phyloP scores from a whole-genome alignment of 2,797 vertebrate species.

The Scolopax rusticola region DNA sequence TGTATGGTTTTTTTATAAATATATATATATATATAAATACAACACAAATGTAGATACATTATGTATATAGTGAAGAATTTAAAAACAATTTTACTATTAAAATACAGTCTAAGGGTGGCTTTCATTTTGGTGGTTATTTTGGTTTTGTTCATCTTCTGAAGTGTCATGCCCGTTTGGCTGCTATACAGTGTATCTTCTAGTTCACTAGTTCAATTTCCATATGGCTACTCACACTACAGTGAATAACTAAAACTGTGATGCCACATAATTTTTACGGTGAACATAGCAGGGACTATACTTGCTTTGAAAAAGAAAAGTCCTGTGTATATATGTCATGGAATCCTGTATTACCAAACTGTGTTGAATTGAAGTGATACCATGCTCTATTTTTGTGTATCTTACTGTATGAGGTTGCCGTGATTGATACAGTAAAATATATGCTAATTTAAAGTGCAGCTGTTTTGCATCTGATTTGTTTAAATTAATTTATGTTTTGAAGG shows the following conservation, averaged over 20 bases:
- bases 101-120: slow-evolving; percentile 44
- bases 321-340: slow-evolving; percentile 65
- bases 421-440: slow-evolving; percentile 79
- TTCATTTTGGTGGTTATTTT: slow-evolving; percentile 32
- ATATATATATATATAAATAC: slow-evolving; percentile 52
- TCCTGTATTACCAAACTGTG: slow-evolving; percentile 70
- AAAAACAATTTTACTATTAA: slow-evolving; percentile 61
- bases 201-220: slow-evolving; percentile 60
- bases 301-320: slow-evolving; percentile 62
- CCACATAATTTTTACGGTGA: slow-evolving; percentile 76
- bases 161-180: slow-evolving; percentile 70
- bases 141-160: slow-evolving; percentile 50
- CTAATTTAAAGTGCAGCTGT: slow-evolving; percentile 78
- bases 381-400: slow-evolving; percentile 78
- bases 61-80: slow-evolving; percentile 76
- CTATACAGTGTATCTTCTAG: slow-evolving; percentile 61
- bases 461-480: slow-evolving; percentile 80
- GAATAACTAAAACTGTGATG: slow-evolving; percentile 76
- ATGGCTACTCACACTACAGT: slow-evolving; percentile 71
- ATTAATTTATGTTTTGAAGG: slow-evolving; percentile 71
- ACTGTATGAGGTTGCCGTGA: slow-evolving; percentile 79
- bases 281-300: slow-evolving; percentile 47
- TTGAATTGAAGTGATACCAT: slow-evolving; percentile 70
- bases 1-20: slow-evolving; percentile 65
- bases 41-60: slow-evolving; percentile 71